These are phyloP conservation scores for Patiria miniata DNA, from an alignment of 35 echinoderm and acorn worm species.

Conservation along the genomic window DNA sequence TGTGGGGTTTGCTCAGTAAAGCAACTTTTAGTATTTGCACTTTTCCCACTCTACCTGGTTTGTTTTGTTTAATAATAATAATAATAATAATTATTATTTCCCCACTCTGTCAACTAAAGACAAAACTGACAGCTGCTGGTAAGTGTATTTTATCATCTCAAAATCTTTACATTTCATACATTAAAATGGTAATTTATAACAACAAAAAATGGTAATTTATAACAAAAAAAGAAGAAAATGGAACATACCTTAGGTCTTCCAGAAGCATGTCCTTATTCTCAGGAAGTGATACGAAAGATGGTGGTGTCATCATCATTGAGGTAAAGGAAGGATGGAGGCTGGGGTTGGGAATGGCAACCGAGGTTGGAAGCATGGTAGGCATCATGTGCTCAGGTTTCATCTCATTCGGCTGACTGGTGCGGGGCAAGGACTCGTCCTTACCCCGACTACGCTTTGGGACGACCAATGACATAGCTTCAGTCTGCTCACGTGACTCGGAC, in stretches of 20 bases:
- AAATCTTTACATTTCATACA: background rate
- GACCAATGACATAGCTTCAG: conserved; percentile 88
- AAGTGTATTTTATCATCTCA: too few relatives aligned
- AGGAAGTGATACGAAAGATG: background rate
- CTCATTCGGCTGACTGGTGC: conserved; percentile 28
- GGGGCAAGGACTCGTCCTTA: conserved; percentile 19
- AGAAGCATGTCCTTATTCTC: conserved; percentile 33
- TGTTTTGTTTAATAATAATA: too few relatives aligned
- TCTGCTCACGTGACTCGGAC: conserved; percentile 63
- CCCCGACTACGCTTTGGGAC: conserved; percentile 72
- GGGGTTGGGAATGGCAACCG: conserved; percentile 96
- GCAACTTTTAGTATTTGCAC: too few relatives aligned
- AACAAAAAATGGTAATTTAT: conserved; percentile 21
- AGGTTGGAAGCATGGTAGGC: conserved; percentile 73
- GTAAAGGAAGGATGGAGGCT: conserved; percentile 87
- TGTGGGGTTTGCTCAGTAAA: too few relatives aligned
- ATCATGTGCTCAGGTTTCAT: conserved; percentile 62
- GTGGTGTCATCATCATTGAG: conserved; percentile 37
- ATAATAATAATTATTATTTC: too few relatives aligned
- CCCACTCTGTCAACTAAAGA: too few relatives aligned
- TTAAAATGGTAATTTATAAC: background rate
- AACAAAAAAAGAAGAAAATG: background rate
- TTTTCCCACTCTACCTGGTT: too few relatives aligned
- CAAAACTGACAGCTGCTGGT: too few relatives aligned
- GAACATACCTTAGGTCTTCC: conserved; percentile 70